Evolutionary conservation across 30 jellyfish, hydroid and myxozoan genomes (phyloP).

Genomic region (Aurelia sp.): DNA sequence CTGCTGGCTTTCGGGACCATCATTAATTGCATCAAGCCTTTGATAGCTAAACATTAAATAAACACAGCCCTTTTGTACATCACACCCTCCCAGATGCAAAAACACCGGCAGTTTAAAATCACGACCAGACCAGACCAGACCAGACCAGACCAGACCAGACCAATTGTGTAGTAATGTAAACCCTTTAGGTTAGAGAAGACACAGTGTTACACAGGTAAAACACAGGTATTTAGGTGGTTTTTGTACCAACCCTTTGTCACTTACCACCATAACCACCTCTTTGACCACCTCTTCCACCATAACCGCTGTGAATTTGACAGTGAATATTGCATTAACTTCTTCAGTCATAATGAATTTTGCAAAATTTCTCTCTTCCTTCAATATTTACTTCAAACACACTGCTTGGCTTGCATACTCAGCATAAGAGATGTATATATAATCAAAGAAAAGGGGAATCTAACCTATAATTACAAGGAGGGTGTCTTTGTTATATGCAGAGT

Average conservation of each 20-base stretch:
- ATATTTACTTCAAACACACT: slow-evolving; percentile 15
- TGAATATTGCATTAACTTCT: slow-evolving; percentile 37
- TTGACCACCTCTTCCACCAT: slow-evolving; percentile 98
- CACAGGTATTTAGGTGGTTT: slow-evolving; percentile 64
- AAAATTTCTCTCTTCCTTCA: not conserved
- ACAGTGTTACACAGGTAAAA: slow-evolving; percentile 28
- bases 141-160: slow-evolving; percentile 2
- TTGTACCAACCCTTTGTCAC: slow-evolving; percentile 83
- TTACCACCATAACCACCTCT: slow-evolving; percentile 99
- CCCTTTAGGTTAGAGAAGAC: slow-evolving; percentile 51
- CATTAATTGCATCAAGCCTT: no score
- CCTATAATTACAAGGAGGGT: no score
- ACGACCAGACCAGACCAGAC: not conserved
- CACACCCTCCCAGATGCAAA: no score
- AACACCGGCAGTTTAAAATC: no score
- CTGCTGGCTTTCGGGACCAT: no score
- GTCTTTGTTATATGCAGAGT: no score
- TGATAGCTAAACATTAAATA: no score
- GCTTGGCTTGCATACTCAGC: not conserved
- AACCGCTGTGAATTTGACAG: slow-evolving; percentile 93
- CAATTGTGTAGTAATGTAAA: slow-evolving; percentile 48
- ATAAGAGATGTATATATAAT: no score
- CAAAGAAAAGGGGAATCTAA: no score
- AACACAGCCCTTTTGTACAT: no score
- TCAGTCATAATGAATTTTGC: no score